Percentiles rank a stretch among this genome's conserved stretches.
Evolutionary conservation across 2,888 invertebrate genomes (phyloP).

Genomic region (Chloroclysta siterata): DNA sequence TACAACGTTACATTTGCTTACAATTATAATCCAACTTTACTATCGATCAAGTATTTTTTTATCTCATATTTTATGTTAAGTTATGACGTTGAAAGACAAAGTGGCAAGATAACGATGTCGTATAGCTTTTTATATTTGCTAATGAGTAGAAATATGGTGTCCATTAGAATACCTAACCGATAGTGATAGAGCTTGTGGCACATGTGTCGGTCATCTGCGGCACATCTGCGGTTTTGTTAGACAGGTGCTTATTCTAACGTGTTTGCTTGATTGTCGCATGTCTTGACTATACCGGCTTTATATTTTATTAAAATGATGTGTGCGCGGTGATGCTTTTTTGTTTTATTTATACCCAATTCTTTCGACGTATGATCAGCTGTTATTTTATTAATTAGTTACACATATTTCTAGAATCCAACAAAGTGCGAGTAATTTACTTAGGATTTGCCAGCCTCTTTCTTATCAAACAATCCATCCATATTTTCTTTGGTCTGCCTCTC

Average conservation of each 20-base stretch:
- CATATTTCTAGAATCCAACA: background rate
- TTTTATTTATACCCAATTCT: slow-evolving; percentile 4
- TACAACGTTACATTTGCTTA: slow-evolving; percentile 15
- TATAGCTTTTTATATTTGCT: slow-evolving; percentile 42
- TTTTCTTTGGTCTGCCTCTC: too few species aligned
- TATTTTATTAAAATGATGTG: slow-evolving; percentile 16
- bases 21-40: slow-evolving; percentile 16
- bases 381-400: too few species aligned
- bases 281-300: slow-evolving; percentile 16
- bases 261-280: slow-evolving; percentile 43
- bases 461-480: too few species aligned
- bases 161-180: slow-evolving; percentile 49
- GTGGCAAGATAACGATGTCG: slow-evolving; percentile 49
- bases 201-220: slow-evolving; percentile 56
- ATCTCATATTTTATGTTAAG: slow-evolving; percentile 37
- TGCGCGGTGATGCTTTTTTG: slow-evolving; percentile 4
- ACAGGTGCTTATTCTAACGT: slow-evolving; percentile 73
- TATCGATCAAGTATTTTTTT: slow-evolving; percentile 25
- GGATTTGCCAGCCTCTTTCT: too few species aligned
- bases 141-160: slow-evolving; percentile 51
- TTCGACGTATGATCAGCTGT: slow-evolving; percentile 1
- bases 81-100: slow-evolving; percentile 37
- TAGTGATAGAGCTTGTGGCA: slow-evolving; percentile 49
- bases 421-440: background rate
- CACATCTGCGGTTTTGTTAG: slow-evolving; percentile 70